These are phyloP conservation scores for Nemurella pictetii DNA, from an alignment of 2,888 invertebrate species.

Conservation along the genomic window DNA sequence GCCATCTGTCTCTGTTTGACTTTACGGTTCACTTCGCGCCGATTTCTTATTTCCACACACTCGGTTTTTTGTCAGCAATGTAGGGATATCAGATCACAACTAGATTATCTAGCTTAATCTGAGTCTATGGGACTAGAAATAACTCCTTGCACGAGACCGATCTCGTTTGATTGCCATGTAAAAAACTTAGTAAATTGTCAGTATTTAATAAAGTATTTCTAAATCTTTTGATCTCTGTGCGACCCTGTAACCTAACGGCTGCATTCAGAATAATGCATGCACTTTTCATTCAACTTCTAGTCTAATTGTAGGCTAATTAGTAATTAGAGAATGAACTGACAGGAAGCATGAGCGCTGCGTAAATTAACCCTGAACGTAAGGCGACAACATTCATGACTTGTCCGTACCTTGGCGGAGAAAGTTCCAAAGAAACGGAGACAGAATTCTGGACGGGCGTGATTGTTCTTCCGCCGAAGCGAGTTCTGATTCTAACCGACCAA, in stretches of 20 bases:
- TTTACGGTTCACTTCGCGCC: background rate
- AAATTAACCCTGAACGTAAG: background rate
- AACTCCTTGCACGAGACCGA: background rate
- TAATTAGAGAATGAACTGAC: too few relatives aligned
- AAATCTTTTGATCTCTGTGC: background rate
- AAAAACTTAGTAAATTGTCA: background rate
- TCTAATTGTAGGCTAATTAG: background rate
- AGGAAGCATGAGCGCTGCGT: background rate
- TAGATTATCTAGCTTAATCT: too few relatives aligned
- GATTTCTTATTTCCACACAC: background rate
- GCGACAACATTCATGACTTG: background rate
- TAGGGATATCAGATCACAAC: background rate
- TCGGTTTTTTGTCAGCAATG: background rate
- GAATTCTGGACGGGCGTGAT: background rate
- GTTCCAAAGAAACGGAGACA: background rate
- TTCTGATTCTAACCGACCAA: too few relatives aligned
- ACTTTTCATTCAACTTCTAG: background rate
- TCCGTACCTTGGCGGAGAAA: background rate
- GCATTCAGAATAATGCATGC: background rate
- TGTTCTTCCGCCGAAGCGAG: background rate
- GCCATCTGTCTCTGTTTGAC: conserved; percentile 1
- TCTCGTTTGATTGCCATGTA: background rate
- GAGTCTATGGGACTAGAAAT: too few relatives aligned
- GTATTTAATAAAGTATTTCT: background rate
- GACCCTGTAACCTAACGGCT: background rate